phyloP scores from a whole-genome alignment of 1,140 invertebrate species.

The Lanistes nyassanus region DNA sequence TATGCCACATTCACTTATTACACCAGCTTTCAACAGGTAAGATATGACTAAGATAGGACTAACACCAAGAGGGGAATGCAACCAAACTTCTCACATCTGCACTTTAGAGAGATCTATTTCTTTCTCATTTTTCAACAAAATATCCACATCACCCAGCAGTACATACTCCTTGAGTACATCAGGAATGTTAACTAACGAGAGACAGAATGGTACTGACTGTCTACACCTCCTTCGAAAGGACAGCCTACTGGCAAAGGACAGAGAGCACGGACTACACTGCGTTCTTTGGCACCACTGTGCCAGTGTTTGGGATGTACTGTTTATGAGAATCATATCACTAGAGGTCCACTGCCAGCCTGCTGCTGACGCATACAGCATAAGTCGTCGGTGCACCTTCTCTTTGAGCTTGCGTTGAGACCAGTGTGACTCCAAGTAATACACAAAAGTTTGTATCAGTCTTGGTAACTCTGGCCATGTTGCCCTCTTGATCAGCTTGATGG shows the following conservation, averaged over 20 bases:
- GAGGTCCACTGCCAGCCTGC: slow-evolving; percentile 44
- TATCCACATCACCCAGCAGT: slow-evolving; percentile 39
- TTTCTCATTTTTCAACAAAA: slow-evolving; percentile 26
- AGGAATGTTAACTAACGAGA: slow-evolving; percentile 28
- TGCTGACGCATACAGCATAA: slow-evolving; percentile 41
- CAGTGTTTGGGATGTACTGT: slow-evolving; percentile 30
- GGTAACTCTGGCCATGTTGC: slow-evolving; percentile 26
- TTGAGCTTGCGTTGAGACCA: slow-evolving; percentile 36
- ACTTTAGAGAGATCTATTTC: not conserved
- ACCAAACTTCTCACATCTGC: not conserved
- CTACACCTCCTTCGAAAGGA: slow-evolving; percentile 23
- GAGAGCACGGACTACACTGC: slow-evolving; percentile 25
- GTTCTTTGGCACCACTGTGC: slow-evolving; percentile 38
- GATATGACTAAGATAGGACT: too few species aligned
- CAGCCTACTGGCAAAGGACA: slow-evolving; percentile 39
- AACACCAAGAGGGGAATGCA: not conserved
- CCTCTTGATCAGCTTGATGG: slow-evolving; percentile 44
- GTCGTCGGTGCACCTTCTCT: slow-evolving; percentile 29
- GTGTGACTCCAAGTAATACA: slow-evolving; percentile 48
- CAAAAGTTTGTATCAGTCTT: slow-evolving; percentile 38
- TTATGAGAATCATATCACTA: slow-evolving; percentile 29
- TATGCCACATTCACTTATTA: too few species aligned
- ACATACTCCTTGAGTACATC: slow-evolving; percentile 38
- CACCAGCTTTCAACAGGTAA: too few species aligned
- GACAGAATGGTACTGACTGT: slow-evolving; percentile 22